Percentiles rank a stretch among this genome's conserved stretches.
Evolutionary conservation across 2,888 invertebrate genomes (phyloP).

Genomic region (Cantharis flavilabris): DNA sequence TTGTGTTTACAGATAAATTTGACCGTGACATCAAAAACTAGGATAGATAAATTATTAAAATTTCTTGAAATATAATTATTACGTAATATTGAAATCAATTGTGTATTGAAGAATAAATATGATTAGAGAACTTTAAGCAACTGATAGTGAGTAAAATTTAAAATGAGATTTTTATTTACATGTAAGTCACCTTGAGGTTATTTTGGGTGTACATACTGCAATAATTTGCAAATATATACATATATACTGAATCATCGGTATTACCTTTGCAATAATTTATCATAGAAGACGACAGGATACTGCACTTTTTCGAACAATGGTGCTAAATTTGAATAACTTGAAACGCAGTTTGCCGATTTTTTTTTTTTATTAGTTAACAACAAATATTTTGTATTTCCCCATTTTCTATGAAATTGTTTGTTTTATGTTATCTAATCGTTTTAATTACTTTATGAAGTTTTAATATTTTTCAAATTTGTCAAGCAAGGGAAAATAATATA

Average conservation of each 20-base stretch:
- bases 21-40: not conserved
- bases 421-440: slow-evolving; percentile 20
- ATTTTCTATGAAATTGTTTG: slow-evolving; percentile 13
- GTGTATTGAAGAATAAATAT: not conserved
- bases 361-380: not conserved
- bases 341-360: not conserved
- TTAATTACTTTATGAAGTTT: slow-evolving; percentile 15
- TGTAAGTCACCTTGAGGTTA: slow-evolving; percentile 42
- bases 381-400: slow-evolving; percentile 14
- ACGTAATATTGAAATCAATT: not conserved
- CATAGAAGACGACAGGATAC: not conserved
- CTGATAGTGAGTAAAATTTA: not conserved
- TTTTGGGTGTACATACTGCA: slow-evolving; percentile 34
- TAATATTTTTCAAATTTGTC: slow-evolving; percentile 16
- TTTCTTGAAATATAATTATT: not conserved
- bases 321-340: not conserved
- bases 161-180: not conserved
- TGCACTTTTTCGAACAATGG: not conserved
- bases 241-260: slow-evolving; percentile 29
- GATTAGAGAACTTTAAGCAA: not conserved
- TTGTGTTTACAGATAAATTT: not conserved
- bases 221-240: slow-evolving; percentile 38
- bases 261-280: slow-evolving; percentile 16
- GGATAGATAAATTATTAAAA: not conserved
- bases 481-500: slow-evolving; percentile 14